Percentiles rank a stretch among this genome's conserved stretches.
Evolutionary conservation across 2,888 invertebrate genomes (phyloP).

Genomic region (Eupithecia insigniata): DNA sequence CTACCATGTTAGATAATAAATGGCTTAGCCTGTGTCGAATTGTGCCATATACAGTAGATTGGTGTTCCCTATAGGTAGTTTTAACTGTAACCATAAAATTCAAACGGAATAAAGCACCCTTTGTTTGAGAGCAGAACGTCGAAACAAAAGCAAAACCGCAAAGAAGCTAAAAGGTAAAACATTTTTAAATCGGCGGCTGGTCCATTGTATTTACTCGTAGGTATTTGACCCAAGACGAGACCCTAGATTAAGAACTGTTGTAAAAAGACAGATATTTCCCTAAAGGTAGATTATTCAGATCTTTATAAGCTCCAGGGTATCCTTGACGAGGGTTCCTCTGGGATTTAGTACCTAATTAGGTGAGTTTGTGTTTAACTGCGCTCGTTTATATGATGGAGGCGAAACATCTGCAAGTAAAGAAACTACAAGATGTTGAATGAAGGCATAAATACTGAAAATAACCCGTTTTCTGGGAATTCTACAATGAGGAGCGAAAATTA

Average conservation of each 20-base stretch:
- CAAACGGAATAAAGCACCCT: neutral
- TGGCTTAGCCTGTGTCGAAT: no score
- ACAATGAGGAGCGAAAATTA: neutral
- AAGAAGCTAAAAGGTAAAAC: neutral
- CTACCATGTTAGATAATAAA: neutral
- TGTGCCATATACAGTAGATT: no score
- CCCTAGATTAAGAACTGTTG: slow-evolving; percentile 27
- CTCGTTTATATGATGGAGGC: slow-evolving; percentile 24
- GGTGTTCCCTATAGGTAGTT: neutral
- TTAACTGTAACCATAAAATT: neutral
- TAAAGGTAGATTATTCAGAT: slow-evolving; percentile 23
- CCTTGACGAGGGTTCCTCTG: slow-evolving; percentile 32
- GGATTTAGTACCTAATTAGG: slow-evolving; percentile 39
- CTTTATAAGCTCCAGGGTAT: slow-evolving; percentile 21
- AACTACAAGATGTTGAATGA: slow-evolving; percentile 10
- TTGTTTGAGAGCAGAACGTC: neutral
- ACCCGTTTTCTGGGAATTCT: neutral
- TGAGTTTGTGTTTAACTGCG: slow-evolving; percentile 27
- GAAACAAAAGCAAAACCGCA: neutral
- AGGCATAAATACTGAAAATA: neutral
- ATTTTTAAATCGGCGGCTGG: neutral
- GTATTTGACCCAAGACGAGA: slow-evolving; percentile 4
- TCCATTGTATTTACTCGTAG: neutral
- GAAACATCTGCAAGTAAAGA: slow-evolving; percentile 23
- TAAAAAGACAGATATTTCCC: slow-evolving; percentile 27